A percentile compares a stretch with the other conserved stretches of the same genome.
These are phyloP conservation scores for Rotaria magnacalcarata DNA, from an alignment of 2,888 invertebrate species.

Conservation along the genomic window DNA sequence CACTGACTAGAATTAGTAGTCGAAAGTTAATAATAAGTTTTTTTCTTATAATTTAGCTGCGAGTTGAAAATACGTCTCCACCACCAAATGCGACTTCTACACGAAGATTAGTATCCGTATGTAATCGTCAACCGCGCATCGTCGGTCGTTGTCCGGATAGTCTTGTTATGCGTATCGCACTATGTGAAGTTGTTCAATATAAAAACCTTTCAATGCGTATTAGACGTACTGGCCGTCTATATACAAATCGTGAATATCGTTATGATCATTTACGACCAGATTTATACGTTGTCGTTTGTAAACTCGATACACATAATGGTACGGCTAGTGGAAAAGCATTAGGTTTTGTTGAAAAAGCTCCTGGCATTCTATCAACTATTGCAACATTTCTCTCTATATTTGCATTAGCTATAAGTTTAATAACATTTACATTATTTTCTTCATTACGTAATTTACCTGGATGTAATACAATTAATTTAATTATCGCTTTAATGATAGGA, in stretches of 20 bases:
- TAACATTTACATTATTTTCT: slow-evolving; percentile 39
- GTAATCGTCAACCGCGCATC: slow-evolving; percentile 43
- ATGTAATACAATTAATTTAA: slow-evolving; percentile 56
- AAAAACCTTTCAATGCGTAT: background rate
- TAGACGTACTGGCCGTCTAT: slow-evolving; percentile 18
- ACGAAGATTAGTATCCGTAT: slow-evolving; percentile 40
- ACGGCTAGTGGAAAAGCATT: background rate
- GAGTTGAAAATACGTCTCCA: background rate
- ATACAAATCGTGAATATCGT: slow-evolving; percentile 43
- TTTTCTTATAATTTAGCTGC: background rate
- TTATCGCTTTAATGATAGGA: slow-evolving; percentile 53
- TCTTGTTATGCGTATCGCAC: background rate
- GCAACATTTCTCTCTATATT: slow-evolving; percentile 38
- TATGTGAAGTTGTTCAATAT: background rate
- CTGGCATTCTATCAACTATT: slow-evolving; percentile 35
- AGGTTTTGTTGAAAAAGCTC: background rate
- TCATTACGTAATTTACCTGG: slow-evolving; percentile 44
- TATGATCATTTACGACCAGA: slow-evolving; percentile 40
- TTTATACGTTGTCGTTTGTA: slow-evolving; percentile 42
- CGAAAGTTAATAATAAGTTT: too few relatives aligned
- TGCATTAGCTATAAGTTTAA: slow-evolving; percentile 38
- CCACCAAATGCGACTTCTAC: slow-evolving; percentile 14
- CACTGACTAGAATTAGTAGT: too few relatives aligned
- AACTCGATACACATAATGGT: background rate
- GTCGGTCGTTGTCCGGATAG: background rate